A percentile compares a stretch with the other conserved stretches of the same genome.
Conservation (phyloP, 2,797 vertebrate genomes). For the Crax fasciolata region DNA sequence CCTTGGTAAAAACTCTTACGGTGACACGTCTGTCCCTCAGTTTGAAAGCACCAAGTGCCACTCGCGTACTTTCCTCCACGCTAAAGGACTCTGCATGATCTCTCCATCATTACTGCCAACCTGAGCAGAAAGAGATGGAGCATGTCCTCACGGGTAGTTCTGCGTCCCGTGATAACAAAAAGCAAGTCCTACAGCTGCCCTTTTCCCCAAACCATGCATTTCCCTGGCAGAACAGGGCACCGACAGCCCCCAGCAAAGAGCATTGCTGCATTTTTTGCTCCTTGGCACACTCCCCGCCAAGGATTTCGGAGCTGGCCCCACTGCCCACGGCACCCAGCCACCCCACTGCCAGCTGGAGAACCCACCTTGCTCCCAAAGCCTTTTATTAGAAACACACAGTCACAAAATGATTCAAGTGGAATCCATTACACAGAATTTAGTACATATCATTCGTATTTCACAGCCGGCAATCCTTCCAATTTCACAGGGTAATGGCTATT, state of each 20-base stretch:
- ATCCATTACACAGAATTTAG: slow-evolving; percentile 41
- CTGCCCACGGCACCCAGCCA: not conserved
- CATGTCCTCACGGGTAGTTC: not conserved
- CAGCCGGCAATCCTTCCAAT: not conserved
- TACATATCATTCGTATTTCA: not conserved
- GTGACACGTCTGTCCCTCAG: not conserved
- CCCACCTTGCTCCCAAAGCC: accelerated
- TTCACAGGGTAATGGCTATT: not conserved
- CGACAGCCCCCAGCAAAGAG: accelerated
- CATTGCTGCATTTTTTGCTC: accelerated
- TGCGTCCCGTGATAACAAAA: not conserved
- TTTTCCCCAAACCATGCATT: not conserved
- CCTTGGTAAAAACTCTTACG: not conserved
- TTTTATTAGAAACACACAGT: slow-evolving; percentile 26
- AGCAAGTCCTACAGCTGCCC: not conserved
- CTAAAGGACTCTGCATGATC: accelerated
- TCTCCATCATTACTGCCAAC: not conserved
- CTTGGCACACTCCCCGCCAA: accelerated
- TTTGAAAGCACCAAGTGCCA: not conserved
- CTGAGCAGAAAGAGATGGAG: no score
- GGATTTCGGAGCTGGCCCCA: not conserved
- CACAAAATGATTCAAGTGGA: slow-evolving; percentile 15
- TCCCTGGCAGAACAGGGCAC: not conserved
- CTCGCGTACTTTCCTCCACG: not conserved
- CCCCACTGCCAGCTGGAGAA: not conserved